phyloP scores from a whole-genome alignment of 2,113 vertebrate species.

The Silurus asotus region DNA sequence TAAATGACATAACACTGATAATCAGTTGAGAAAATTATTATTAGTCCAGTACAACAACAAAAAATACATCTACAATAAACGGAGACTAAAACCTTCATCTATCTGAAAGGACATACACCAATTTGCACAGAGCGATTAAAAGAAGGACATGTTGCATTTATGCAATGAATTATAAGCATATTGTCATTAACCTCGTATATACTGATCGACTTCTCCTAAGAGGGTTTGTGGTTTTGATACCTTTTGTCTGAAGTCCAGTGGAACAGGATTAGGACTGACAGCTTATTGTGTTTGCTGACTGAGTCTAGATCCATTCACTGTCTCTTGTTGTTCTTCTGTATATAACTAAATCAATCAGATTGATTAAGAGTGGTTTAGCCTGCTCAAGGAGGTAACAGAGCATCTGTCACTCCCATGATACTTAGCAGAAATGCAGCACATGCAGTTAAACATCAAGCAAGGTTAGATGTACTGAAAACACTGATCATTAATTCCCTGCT shows the following conservation, averaged over 20 bases:
- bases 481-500: conserved; percentile 45
- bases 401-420: conserved; percentile 51
- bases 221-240: conserved; percentile 24
- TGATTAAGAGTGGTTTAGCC: conserved; percentile 45
- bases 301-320: conserved; percentile 45
- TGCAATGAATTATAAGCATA: conserved; percentile 18
- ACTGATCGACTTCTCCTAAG: conserved; percentile 36
- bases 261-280: conserved; percentile 53
- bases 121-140: neutral
- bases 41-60: neutral
- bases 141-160: neutral
- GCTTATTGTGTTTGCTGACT: conserved; percentile 50
- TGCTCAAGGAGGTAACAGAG: conserved; percentile 21
- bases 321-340: conserved; percentile 46
- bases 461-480: conserved; percentile 38
- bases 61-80: neutral
- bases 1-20: conserved; percentile 3
- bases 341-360: conserved; percentile 56
- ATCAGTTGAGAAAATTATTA: neutral
- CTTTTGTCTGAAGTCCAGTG: conserved; percentile 45
- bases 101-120: neutral
- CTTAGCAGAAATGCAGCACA: conserved; percentile 29
- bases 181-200: conserved; percentile 39
- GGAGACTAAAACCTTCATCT: neutral
- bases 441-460: conserved; percentile 31